phyloP scores from a whole-genome alignment of 2,797 vertebrate genomes.

The Odontamblyopus lacepedii region DNA sequence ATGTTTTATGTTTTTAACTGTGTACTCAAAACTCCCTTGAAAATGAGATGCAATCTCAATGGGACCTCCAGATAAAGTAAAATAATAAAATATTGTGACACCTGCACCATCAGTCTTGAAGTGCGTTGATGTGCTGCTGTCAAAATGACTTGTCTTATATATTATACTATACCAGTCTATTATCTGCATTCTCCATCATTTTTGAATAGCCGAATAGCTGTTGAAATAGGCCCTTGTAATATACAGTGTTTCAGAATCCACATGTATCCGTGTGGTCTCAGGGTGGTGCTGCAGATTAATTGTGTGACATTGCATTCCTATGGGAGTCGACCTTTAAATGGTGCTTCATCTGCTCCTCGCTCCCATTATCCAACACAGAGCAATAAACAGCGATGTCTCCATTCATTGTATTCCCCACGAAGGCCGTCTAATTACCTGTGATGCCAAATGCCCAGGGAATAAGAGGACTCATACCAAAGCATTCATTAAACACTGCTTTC shows the following conservation, averaged over 20 bases:
- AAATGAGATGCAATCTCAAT: no score
- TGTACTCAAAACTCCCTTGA: no score
- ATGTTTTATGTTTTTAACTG: no score
- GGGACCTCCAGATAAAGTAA: no score
- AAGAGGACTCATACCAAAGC: conserved; percentile 41
- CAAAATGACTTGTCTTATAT: background rate
- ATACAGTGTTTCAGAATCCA: conserved; percentile 18
- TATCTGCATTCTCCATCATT: background rate
- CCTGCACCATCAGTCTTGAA: background rate
- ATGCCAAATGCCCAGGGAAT: conserved; percentile 59
- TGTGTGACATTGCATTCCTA: conserved; percentile 11
- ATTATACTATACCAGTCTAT: background rate
- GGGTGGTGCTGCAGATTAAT: conserved; percentile 12
- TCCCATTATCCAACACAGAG: conserved; percentile 41
- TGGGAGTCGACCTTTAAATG: conserved; percentile 43
- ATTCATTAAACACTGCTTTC: conserved; percentile 37
- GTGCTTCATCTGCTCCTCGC: conserved; percentile 24
- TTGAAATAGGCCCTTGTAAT: background rate
- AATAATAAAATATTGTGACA: no score
- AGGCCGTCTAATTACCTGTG: conserved; percentile 54
- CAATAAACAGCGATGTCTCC: conserved; percentile 15
- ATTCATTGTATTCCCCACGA: conserved; percentile 20
- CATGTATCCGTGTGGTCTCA: conserved; percentile 10
- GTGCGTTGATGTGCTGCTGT: background rate
- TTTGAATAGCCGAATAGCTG: background rate